These are phyloP conservation scores for Drosophila diplacantha DNA, from an alignment of 2,888 invertebrate species.

Conservation along the genomic window DNA sequence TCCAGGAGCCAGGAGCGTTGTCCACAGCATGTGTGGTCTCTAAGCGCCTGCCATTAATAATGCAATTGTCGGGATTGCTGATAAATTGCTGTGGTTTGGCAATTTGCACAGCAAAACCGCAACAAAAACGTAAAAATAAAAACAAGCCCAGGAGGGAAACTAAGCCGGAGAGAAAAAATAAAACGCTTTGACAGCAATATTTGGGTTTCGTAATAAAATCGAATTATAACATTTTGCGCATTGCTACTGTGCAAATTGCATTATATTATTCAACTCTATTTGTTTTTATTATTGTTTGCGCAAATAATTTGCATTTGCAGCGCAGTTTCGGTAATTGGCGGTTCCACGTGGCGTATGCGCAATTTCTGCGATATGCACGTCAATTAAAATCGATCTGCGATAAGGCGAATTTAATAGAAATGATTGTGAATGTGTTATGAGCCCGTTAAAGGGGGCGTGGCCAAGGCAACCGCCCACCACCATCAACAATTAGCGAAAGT, in stretches of 20 bases:
- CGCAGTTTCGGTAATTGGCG: slow-evolving; percentile 36
- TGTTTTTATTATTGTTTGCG: slow-evolving; percentile 1
- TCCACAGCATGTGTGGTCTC: slow-evolving; percentile 54
- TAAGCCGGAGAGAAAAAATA: slow-evolving; percentile 6
- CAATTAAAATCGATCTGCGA: slow-evolving; percentile 39
- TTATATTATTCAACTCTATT: slow-evolving; percentile 12
- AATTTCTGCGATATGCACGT: slow-evolving; percentile 6
- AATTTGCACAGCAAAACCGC: slow-evolving; percentile 54
- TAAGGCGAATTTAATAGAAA: slow-evolving; percentile 27
- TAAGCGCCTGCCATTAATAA: slow-evolving; percentile 62
- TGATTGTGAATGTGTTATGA: slow-evolving; percentile 16
- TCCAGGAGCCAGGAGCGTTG: slow-evolving; percentile 11
- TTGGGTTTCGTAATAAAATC: slow-evolving; percentile 29
- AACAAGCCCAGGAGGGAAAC: slow-evolving; percentile 1
- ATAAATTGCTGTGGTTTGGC: slow-evolving; percentile 65
- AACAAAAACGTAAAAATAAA: slow-evolving; percentile 19
- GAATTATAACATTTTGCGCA: slow-evolving; percentile 11
- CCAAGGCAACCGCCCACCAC: slow-evolving; percentile 7
- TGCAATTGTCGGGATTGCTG: slow-evolving; percentile 60
- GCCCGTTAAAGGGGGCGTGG: slow-evolving; percentile 2
- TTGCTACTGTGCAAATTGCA: slow-evolving; percentile 1
- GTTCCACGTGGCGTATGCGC: slow-evolving; percentile 21
- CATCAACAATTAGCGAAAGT: slow-evolving; percentile 50
- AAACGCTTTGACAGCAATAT: slow-evolving; percentile 10
- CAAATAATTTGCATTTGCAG: slow-evolving; percentile 22